phyloP scores from a whole-genome alignment of 2,888 invertebrate species.

The Tiliacea aurago region DNA sequence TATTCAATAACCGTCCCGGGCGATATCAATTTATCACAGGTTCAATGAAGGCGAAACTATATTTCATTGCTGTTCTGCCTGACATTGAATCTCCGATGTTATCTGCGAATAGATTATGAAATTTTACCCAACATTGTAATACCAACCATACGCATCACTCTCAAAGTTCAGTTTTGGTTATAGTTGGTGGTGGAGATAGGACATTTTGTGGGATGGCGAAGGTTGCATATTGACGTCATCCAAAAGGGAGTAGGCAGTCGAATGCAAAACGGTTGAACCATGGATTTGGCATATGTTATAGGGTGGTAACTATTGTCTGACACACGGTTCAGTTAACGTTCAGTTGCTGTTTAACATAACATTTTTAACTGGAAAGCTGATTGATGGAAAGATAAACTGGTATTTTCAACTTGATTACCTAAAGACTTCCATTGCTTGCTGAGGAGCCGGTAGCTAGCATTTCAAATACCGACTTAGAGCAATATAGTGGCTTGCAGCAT shows the following conservation, averaged over 20 bases:
- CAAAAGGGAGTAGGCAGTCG: slow-evolving; percentile 87
- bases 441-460: background rate
- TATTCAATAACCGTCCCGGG: slow-evolving; percentile 88
- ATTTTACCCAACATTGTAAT: slow-evolving; percentile 30
- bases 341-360: background rate
- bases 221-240: slow-evolving; percentile 89
- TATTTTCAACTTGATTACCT: background rate
- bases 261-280: slow-evolving; percentile 90
- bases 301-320: slow-evolving; percentile 83
- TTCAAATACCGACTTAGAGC: background rate
- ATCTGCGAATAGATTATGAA: slow-evolving; percentile 73
- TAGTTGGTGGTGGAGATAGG: slow-evolving; percentile 49
- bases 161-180: slow-evolving; percentile 45
- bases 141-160: background rate
- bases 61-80: slow-evolving; percentile 86
- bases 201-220: slow-evolving; percentile 65
- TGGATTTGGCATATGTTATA: slow-evolving; percentile 91
- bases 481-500: background rate
- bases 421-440: no score
- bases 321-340: slow-evolving; percentile 69
- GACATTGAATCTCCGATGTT: slow-evolving; percentile 80
- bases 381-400: rapidly evolving
- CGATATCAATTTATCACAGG: slow-evolving; percentile 88
- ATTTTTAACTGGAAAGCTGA: background rate
- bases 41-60: slow-evolving; percentile 90